Percentiles rank a stretch among this genome's conserved stretches.
These are phyloP conservation scores for Protobothrops mucrosquamatus DNA, from an alignment of 2,113 vertebrate genomes.

Conservation along the genomic window DNA sequence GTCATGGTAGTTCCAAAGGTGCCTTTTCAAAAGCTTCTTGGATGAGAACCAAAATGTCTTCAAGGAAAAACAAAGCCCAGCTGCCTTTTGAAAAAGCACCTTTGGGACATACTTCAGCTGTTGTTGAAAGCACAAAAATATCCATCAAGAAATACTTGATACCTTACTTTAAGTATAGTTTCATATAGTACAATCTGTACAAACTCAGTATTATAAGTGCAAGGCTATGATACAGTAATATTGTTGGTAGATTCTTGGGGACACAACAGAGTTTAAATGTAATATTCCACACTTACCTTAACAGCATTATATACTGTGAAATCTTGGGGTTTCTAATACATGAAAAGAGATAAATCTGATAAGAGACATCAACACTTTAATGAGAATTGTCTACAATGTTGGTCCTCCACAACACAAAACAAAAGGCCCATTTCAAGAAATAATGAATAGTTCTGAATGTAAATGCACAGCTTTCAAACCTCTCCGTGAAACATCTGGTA, in stretches of 20 bases:
- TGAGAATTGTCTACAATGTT: not conserved
- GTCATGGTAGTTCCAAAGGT: not conserved
- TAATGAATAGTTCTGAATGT: not conserved
- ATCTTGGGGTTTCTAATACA: not conserved
- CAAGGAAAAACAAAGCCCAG: not conserved
- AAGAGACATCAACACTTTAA: not conserved
- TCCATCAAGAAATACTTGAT: not conserved
- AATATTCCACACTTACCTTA: not conserved
- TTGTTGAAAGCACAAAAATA: not conserved
- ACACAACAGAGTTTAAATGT: not conserved
- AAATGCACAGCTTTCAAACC: not conserved
- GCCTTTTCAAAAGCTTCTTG: not conserved
- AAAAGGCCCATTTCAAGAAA: not conserved
- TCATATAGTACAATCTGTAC: not conserved
- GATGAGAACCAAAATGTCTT: not conserved
- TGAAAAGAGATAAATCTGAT: not conserved
- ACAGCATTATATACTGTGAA: not conserved
- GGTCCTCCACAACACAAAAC: not conserved
- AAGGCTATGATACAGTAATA: not conserved
- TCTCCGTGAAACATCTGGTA: not conserved
- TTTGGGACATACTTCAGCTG: not conserved
- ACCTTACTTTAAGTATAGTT: not conserved
- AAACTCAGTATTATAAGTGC: not conserved
- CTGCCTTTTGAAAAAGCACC: not conserved
- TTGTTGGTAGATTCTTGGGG: not conserved